A percentile compares a stretch with the other conserved stretches of the same genome.
Conservation (phyloP, 2,888 invertebrate species). For the Phoronis australis region DNA sequence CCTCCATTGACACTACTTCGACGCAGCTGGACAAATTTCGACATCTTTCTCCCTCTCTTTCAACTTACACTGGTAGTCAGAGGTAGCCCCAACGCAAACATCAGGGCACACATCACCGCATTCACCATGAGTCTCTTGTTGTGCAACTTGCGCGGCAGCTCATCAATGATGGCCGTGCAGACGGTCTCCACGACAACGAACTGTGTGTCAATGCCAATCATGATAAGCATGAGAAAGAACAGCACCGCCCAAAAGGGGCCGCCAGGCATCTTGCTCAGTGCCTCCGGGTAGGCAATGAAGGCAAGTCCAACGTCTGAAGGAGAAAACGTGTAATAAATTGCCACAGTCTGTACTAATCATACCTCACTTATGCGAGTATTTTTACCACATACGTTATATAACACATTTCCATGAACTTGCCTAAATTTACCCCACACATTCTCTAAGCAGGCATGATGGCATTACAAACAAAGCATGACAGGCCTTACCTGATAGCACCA, state of each 20-base stretch:
- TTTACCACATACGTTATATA: no score
- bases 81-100: neutral
- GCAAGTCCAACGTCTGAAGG: slow-evolving; percentile 36
- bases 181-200: slow-evolving; percentile 30
- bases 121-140: slow-evolving; percentile 30
- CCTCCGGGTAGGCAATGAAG: slow-evolving; percentile 36
- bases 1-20: no score
- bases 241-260: slow-evolving; percentile 39
- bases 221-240: slow-evolving; percentile 36
- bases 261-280: slow-evolving; percentile 30
- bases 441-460: no score
- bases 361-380: no score
- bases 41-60: no score
- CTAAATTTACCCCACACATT: no score
- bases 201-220: slow-evolving; percentile 35
- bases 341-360: no score
- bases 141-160: slow-evolving; percentile 53
- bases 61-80: neutral
- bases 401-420: no score
- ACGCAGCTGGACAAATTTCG: no score
- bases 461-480: no score
- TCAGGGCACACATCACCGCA: slow-evolving; percentile 23
- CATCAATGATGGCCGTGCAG: slow-evolving; percentile 46
- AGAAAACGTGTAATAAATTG: no score
- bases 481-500: neutral